Percentiles rank a stretch among this genome's conserved stretches.
Conservation (phyloP, 2,113 vertebrate species). For the Noctilio leporinus region DNA sequence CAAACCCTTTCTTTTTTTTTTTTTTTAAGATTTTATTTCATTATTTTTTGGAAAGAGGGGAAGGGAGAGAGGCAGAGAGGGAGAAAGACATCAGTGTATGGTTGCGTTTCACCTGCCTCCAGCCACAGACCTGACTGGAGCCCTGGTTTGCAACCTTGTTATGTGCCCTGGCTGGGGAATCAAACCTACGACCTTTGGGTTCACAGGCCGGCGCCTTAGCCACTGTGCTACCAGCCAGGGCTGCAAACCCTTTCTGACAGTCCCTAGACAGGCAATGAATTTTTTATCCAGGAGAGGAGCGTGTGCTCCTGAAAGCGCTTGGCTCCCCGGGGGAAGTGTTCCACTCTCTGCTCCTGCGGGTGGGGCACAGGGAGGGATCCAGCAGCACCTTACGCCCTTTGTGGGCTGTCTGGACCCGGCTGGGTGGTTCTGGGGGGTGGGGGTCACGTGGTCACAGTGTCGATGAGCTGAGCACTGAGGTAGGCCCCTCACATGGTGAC, state of each 20-base stretch:
- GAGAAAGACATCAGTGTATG: too few relatives aligned
- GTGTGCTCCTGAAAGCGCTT: neutral
- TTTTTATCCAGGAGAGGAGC: neutral
- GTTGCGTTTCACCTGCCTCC: too few relatives aligned
- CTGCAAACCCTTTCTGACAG: neutral
- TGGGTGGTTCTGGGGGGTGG: neutral
- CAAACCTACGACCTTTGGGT: too few relatives aligned
- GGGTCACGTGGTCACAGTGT: rapidly evolving
- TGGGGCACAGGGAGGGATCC: too few relatives aligned
- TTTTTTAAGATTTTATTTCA: too few relatives aligned
- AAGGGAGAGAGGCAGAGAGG: too few relatives aligned
- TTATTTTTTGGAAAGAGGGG: too few relatives aligned
- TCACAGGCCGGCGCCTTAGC: too few relatives aligned
- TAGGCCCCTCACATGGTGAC: neutral
- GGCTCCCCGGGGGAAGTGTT: neutral
- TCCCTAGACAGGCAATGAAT: neutral
- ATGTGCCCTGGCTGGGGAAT: too few relatives aligned
- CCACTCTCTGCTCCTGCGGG: neutral
- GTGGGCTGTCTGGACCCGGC: neutral
- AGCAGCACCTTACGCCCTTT: rapidly evolving
- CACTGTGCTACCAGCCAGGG: too few relatives aligned
- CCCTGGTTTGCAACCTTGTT: too few relatives aligned
- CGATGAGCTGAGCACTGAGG: neutral
- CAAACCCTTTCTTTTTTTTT: neutral
- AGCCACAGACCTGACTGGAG: too few relatives aligned